Evolutionary conservation across 2,888 invertebrate genomes (phyloP).

Genomic region (Protodeltote pygarga): DNA sequence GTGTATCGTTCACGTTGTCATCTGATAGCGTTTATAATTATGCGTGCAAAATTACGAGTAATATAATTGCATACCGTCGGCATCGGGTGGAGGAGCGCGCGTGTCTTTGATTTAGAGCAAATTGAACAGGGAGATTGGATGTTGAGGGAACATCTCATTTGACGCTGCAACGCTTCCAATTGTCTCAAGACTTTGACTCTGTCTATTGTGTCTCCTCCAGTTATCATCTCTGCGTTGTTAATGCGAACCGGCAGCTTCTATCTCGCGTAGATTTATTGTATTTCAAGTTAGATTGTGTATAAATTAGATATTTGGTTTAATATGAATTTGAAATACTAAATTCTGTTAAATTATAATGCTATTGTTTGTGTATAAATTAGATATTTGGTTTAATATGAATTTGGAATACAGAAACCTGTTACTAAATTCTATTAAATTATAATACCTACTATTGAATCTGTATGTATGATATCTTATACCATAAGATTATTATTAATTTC

Average conservation of each 20-base stretch:
- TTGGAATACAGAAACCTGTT: too few species aligned
- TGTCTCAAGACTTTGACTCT: constrained; percentile 69
- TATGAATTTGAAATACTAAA: too few species aligned
- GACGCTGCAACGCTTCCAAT: constrained; percentile 81
- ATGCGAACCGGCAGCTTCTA: constrained; percentile 49
- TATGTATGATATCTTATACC: too few species aligned
- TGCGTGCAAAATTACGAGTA: constrained; percentile 57
- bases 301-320: background rate
- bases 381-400: too few species aligned
- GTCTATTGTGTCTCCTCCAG: constrained; percentile 66
- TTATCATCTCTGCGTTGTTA: constrained; percentile 63
- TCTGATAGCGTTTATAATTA: constrained; percentile 67
- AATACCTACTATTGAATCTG: too few species aligned
- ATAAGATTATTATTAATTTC: too few species aligned
- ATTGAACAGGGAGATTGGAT: constrained; percentile 82
- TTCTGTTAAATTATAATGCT: too few species aligned
- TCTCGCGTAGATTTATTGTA: constrained; percentile 50
- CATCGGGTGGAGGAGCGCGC: constrained; percentile 53
- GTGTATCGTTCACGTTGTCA: constrained; percentile 54
- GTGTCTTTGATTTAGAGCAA: constrained; percentile 81
- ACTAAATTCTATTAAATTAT: too few species aligned
- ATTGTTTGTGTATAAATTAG: too few species aligned
- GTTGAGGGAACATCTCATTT: constrained; percentile 79
- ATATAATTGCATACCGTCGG: constrained; percentile 58
- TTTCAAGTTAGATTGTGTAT: constrained; percentile 44